Evolutionary conservation across 1,140 invertebrate species (phyloP), one percentile per base, ranked within the genome.

Genomic region (Papilio polyxenes): DNA sequence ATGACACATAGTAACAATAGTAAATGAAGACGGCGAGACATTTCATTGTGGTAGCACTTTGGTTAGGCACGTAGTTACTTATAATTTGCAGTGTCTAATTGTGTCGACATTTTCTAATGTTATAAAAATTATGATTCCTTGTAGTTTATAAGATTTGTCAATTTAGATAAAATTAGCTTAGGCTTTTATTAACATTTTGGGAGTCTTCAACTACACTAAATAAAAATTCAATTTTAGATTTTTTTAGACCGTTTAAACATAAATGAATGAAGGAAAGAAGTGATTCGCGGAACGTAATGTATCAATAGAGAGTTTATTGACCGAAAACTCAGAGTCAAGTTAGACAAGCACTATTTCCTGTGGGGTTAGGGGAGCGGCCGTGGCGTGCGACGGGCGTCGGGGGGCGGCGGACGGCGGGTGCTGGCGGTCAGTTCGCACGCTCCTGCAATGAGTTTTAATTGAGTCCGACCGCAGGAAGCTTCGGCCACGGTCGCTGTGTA

Each of bases 391-490:
- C 4, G 51, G 51, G 51, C 51, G 51, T 2, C 51, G 51, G 51
- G 51, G 10, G 51, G 51, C 51, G 40, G 40, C 5, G 51, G 40
- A 44, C 40, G 40, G 40, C 81, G 75, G 77, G 76, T 82, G 81
- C 79, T 74, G 82, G 87, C 83, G 85, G 85, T 79, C 87, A 84
- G 86, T 92, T 93, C 92, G 90, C 92, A 93, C 92, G 92, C 90
- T 88, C 91, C 90, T 87, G 87, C 90, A 92, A 92, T 92, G 88
- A 91, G 90, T 92, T 93, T 93, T 93, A 93, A 93, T 93, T 93
- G 92, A 92, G 89, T 92, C 86, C 84, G 88, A 88, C 85, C 87
- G 87, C 90, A 92, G 92, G 91, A 93, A 91, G 86, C 91, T 86
- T 86, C 87, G 88, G 90, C 88, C 87, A 89, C 88, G 87, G 82